Conservation (phyloP, 2,888 invertebrate species). For the Oligia latruncula region DNA sequence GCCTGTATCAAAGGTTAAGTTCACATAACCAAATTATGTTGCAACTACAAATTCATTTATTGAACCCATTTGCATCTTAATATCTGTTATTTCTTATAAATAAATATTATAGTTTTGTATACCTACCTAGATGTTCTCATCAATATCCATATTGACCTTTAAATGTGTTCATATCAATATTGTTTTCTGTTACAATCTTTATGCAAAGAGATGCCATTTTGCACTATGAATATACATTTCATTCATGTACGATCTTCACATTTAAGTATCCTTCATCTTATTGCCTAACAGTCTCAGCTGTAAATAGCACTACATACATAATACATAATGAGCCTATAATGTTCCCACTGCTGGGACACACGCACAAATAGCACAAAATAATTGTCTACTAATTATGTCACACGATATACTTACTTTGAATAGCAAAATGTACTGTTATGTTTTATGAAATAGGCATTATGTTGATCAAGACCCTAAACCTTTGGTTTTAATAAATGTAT, state of each 20-base stretch:
- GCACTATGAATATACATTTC: conserved; percentile 20
- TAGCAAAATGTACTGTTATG: background rate
- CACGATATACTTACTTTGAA: background rate
- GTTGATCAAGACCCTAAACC: background rate
- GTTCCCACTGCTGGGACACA: too few species aligned
- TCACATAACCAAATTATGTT: background rate
- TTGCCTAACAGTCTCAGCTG: conserved; percentile 15
- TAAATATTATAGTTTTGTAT: background rate
- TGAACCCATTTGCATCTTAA: background rate
- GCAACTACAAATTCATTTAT: background rate
- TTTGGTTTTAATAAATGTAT: too few species aligned
- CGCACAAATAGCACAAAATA: background rate
- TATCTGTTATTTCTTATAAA: background rate
- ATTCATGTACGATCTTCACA: conserved; percentile 48
- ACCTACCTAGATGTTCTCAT: background rate
- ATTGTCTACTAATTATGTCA: background rate
- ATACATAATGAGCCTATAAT: too few species aligned
- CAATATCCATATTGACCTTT: background rate
- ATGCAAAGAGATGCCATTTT: conserved; percentile 25
- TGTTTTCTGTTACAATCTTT: background rate
- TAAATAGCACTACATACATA: background rate
- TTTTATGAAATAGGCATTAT: background rate
- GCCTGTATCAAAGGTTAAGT: background rate
- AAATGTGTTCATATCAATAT: background rate
- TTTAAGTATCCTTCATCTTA: conserved; percentile 34